A percentile compares a stretch with the other conserved stretches of the same genome.
Conservation (phyloP, 1,140 invertebrate species). For the Calliphora vicina region DNA sequence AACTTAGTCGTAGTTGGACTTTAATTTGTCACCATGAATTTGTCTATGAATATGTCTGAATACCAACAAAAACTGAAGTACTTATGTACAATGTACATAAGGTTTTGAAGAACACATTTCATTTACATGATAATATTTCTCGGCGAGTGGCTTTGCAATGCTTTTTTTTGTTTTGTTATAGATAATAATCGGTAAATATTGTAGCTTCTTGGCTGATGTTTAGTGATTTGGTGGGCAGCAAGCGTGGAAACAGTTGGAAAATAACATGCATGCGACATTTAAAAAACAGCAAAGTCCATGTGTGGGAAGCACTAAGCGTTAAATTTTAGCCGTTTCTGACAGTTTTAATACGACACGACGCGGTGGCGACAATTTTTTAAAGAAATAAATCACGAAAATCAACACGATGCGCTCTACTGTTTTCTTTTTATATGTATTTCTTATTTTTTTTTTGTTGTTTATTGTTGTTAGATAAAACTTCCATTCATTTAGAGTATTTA, state of each 20-base stretch:
- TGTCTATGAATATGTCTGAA: slow-evolving; percentile 19
- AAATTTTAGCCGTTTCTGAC: slow-evolving; percentile 42
- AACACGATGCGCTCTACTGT: slow-evolving; percentile 25
- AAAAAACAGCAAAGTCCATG: slow-evolving; percentile 37
- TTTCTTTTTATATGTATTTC: background rate
- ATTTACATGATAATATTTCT: background rate
- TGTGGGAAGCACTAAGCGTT: slow-evolving; percentile 42
- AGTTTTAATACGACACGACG: slow-evolving; percentile 37
- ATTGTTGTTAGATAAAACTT: slow-evolving; percentile 14
- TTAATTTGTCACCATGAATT: slow-evolving; percentile 39
- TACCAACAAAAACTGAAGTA: background rate
- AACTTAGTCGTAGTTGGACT: slow-evolving; percentile 28
- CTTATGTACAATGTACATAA: background rate
- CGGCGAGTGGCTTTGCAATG: slow-evolving; percentile 17
- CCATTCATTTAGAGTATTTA: slow-evolving; percentile 25
- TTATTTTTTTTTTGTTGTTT: too few relatives aligned
- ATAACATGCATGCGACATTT: slow-evolving; percentile 40
- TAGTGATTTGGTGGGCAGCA: slow-evolving; percentile 41
- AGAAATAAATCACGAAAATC: slow-evolving; percentile 41
- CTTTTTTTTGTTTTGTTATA: slow-evolving; percentile 34
- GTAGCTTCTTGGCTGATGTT: slow-evolving; percentile 16
- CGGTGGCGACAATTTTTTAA: slow-evolving; percentile 33
- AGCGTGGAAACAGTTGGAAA: slow-evolving; percentile 44
- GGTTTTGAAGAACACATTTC: background rate
- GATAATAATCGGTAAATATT: slow-evolving; percentile 36